Base-by-base conservation (phyloP, 2,797 vertebrate genomes). In the Ctenochaetus hawaiiensis region DNA sequence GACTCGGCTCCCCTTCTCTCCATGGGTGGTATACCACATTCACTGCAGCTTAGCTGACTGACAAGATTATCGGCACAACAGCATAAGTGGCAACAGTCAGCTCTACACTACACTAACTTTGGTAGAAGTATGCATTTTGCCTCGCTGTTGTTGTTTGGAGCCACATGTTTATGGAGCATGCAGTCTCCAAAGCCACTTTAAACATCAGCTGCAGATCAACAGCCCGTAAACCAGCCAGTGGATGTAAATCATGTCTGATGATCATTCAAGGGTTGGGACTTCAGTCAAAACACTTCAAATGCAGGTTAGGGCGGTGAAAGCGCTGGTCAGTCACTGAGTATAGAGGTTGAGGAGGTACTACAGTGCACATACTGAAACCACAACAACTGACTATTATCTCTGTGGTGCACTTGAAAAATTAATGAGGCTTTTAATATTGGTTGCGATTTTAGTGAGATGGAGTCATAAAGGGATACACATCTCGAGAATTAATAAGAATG, bases 361-460 rank as follows among this genome's bases (percentile, higher is more conserved):
- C 63, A 64, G 58, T 48, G 73, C 74, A 74, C 30, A 52, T 11
- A 17, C 44, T 63, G 26, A 83, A 86, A 83, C 73, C 77, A 71
- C 83, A 88, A 61, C 37, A 54, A 63, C 72, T 48, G 51, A 56
- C 73, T 58, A 67, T 78, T 54, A 81, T 84, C 72, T 79, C 83
- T 66, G 64, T 3, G 62, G 84, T 44, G 41, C 62, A 74, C 72
- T 89, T 87, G 85, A 87, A 90, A 92, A 89, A 90, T 93, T 74
- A 93, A 92, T 89, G 85, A 81, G 84, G 89, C 85, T 92, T 93
- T 93, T 92, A 93, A 93, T 91, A 88, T 78, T 67, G 86, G 84
- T 81, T 83, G 79, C 81, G 44, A 70, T 87, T 83, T 80, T 81
- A 91, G 78, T 62, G 78, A 87, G 83, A 82, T 85, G 74, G 69